Evolutionary conservation across 2,113 vertebrate genomes (phyloP).

Genomic region (Muntiacus reevesi): DNA sequence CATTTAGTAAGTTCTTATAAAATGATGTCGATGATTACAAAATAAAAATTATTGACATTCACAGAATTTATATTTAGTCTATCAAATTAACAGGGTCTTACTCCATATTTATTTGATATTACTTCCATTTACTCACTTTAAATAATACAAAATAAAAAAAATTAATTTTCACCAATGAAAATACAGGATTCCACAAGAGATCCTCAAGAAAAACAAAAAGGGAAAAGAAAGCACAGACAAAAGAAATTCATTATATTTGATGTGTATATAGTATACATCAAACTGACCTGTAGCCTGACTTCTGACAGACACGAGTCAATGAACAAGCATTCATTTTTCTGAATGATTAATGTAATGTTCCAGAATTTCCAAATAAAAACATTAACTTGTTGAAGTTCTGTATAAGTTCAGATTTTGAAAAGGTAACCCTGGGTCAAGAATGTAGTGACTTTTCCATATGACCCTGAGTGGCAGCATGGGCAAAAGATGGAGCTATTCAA

Average conservation of each 20-base stretch:
- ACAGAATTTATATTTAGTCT: neutral
- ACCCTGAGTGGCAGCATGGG: neutral
- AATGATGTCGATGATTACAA: neutral
- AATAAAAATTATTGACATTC: neutral
- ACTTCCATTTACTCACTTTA: conserved; percentile 1
- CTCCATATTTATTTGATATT: neutral
- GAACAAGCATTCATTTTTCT: neutral
- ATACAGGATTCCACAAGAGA: neutral
- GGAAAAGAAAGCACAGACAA: neutral
- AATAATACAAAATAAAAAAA: neutral
- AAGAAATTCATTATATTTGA: neutral
- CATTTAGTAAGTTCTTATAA: neutral
- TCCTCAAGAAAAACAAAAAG: conserved; percentile 4
- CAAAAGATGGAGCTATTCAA: neutral
- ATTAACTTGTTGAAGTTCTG: neutral
- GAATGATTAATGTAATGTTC: neutral
- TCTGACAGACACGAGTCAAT: neutral
- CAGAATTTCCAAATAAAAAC: conserved; percentile 31
- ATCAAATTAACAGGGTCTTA: neutral
- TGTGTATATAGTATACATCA: neutral
- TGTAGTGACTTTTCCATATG: neutral
- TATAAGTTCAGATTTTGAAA: conserved; percentile 12
- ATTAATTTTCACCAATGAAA: neutral
- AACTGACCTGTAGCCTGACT: neutral
- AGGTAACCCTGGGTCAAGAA: neutral